Conservation (phyloP, 2,113 vertebrate species). For the Poeciliopsis occidentalis region DNA sequence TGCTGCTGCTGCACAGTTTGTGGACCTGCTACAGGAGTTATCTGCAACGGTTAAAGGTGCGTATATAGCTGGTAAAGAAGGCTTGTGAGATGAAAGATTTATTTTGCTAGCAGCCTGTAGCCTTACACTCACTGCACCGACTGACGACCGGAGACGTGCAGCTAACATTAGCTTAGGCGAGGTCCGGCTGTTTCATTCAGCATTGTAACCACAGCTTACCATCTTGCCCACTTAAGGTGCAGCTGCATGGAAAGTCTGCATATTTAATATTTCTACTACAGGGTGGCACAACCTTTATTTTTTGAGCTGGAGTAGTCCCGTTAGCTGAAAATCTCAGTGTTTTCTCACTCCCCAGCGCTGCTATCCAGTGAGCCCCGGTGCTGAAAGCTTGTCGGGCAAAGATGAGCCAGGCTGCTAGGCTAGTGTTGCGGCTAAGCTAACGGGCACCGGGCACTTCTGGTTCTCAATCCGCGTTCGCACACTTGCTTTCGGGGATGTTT, state of each 20-base stretch:
- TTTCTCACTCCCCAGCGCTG: constrained; percentile 29
- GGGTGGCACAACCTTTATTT: background rate
- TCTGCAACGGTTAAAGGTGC: constrained; percentile 54
- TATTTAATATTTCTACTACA: background rate
- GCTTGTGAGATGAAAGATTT: constrained; percentile 32
- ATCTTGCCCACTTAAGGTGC: constrained; percentile 2
- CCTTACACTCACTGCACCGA: constrained; percentile 57
- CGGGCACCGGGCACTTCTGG: constrained; percentile 39
- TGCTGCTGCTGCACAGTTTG: constrained; percentile 48
- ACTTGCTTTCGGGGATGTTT: constrained; percentile 3
- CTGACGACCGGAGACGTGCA: constrained; percentile 29
- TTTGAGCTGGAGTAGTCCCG: background rate
- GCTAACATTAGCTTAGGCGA: constrained; percentile 76
- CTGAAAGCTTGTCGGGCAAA: constrained; percentile 62
- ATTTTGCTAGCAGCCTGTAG: constrained; percentile 57
- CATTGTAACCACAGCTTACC: constrained; percentile 27
- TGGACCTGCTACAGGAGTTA: constrained; percentile 61
- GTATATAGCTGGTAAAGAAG: constrained; percentile 34
- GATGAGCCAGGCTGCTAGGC: constrained; percentile 53
- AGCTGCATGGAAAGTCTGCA: background rate
- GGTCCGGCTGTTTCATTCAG: constrained; percentile 63
- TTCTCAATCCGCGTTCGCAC: constrained; percentile 25
- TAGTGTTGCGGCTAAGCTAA: constrained; percentile 59
- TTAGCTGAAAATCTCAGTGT: constrained; percentile 35
- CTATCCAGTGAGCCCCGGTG: constrained; percentile 71